Evolutionary conservation across 1,140 invertebrate species (phyloP).

Genomic region (Euschistus heros): DNA sequence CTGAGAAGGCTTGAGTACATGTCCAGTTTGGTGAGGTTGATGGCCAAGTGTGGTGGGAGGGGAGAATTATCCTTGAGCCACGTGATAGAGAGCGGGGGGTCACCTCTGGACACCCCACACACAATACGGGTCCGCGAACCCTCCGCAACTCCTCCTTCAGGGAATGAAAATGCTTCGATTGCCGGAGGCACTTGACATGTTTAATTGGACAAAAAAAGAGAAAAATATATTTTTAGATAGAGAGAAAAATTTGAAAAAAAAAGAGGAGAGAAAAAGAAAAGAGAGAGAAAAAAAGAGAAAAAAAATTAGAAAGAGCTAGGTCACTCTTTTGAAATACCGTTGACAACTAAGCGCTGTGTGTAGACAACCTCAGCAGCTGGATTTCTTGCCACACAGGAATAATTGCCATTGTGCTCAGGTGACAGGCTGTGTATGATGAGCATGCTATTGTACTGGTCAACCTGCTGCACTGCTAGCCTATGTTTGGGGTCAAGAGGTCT

Average conservation of each 20-base stretch:
- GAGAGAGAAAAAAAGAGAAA: constrained; percentile 30
- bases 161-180: constrained; percentile 74
- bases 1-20: constrained; percentile 63
- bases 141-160: constrained; percentile 62
- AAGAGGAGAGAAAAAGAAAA: constrained; percentile 25
- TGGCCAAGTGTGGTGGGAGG: constrained; percentile 40
- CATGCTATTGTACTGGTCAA: constrained; percentile 66
- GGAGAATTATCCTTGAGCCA: constrained; percentile 68
- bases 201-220: constrained; percentile 17
- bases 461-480: constrained; percentile 53
- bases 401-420: constrained; percentile 65
- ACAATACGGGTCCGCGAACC: constrained; percentile 74
- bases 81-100: constrained; percentile 59
- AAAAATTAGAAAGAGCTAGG: constrained; percentile 29
- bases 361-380: constrained; percentile 59
- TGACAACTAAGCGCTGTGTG: constrained; percentile 62
- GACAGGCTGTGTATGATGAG: constrained; percentile 66
- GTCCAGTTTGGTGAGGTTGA: constrained; percentile 60
- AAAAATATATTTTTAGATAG: constrained; percentile 12
- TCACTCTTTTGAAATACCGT: constrained; percentile 46
- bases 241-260: constrained; percentile 19
- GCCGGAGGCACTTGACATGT: constrained; percentile 66
- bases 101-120: constrained; percentile 71
- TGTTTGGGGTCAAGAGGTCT: constrained; percentile 43
- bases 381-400: constrained; percentile 61